A percentile compares a stretch with the other conserved stretches of the same genome.
Conservation (phyloP, 2,113 vertebrate species). For the Rattus rattus region DNA sequence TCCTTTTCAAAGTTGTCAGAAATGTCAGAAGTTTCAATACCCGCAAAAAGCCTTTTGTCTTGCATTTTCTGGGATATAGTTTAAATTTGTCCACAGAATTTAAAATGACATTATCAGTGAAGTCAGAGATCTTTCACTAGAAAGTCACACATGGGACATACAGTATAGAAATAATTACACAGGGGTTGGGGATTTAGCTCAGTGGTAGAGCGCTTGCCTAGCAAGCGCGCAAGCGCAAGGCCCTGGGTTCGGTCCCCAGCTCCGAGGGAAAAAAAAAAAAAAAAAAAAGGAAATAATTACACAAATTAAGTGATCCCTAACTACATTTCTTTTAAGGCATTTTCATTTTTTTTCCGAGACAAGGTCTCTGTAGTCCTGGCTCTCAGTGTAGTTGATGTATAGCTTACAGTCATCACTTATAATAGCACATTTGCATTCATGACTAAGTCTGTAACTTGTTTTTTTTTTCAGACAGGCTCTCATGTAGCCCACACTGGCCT, state of each 20-base stretch:
- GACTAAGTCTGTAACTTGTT: background rate
- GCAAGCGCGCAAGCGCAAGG: no score
- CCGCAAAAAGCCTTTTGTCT: slow-evolving; percentile 43
- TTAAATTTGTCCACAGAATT: background rate
- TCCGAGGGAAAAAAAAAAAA: no score
- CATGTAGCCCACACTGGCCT: background rate
- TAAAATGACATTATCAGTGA: background rate
- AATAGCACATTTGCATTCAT: background rate
- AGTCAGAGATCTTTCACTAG: background rate
- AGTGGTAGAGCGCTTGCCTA: no score
- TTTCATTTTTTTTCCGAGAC: background rate
- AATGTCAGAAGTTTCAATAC: slow-evolving; percentile 53
- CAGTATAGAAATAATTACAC: background rate
- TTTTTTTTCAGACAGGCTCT: background rate
- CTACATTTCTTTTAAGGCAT: background rate
- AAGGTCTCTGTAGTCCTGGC: background rate
- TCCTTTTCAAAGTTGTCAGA: background rate
- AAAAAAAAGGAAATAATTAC: background rate
- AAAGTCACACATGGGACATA: background rate
- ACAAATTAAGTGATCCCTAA: background rate
- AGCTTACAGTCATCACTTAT: background rate
- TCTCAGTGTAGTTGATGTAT: background rate
- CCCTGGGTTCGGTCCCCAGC: no score
- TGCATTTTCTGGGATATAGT: background rate
- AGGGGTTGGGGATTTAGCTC: no score